Conservation (phyloP, 2,888 invertebrate genomes). For the Mimas tiliae region DNA sequence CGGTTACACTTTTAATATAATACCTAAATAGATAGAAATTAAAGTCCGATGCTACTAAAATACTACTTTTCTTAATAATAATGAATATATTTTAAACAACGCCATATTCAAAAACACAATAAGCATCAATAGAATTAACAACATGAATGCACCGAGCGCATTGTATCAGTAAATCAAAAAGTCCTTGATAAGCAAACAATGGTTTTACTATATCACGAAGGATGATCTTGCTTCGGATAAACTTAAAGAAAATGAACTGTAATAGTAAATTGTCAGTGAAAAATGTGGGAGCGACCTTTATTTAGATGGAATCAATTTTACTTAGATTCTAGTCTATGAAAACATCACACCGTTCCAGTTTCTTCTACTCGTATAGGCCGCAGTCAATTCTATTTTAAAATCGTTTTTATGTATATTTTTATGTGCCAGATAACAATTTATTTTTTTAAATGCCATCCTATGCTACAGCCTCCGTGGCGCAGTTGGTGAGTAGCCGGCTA, state of each 20-base stretch:
- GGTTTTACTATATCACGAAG: conserved; percentile 23
- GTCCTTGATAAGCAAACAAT: conserved; percentile 27
- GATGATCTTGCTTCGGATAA: conserved; percentile 23
- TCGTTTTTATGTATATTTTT: too few species aligned
- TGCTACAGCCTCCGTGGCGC: too few species aligned
- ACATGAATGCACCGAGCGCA: background rate
- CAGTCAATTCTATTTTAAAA: too few species aligned
- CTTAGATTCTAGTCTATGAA: background rate
- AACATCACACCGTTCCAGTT: too few species aligned
- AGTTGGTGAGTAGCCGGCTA: too few species aligned
- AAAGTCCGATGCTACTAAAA: background rate
- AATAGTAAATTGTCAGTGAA: conserved; percentile 8
- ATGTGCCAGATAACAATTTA: too few species aligned
- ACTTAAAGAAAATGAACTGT: conserved; percentile 11
- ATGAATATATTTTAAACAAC: background rate
- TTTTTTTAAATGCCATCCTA: too few species aligned
- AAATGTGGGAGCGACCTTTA: background rate
- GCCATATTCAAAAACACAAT: background rate
- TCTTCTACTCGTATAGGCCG: too few species aligned
- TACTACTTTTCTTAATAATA: background rate
- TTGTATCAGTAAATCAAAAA: conserved; percentile 23
- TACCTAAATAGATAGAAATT: too few species aligned
- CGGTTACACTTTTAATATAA: too few species aligned
- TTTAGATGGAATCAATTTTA: background rate
- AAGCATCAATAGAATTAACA: conserved; percentile 8